These are phyloP conservation scores for Aphodius sticticus DNA, from an alignment of 2,888 invertebrate species.

Conservation along the genomic window DNA sequence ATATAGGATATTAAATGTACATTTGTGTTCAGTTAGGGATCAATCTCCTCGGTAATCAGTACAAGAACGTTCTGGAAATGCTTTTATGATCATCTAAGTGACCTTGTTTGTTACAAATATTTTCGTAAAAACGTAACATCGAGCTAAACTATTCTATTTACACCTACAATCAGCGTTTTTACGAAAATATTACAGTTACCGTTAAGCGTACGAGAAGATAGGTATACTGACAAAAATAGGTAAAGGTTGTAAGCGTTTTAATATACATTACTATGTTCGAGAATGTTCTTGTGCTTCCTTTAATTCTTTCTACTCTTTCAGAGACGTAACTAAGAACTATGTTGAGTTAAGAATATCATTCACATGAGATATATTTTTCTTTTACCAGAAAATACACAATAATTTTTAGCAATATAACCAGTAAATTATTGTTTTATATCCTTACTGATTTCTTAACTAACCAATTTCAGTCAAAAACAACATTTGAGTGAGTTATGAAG, in stretches of 20 bases:
- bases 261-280: conserved; percentile 5
- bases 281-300: conserved; percentile 10
- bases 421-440: too few relatives aligned
- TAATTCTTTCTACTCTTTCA: background rate
- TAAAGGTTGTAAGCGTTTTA: background rate
- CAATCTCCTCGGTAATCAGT: background rate
- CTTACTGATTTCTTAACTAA: background rate
- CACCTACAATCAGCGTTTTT: background rate
- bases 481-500: background rate
- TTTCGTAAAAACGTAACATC: conserved; percentile 7
- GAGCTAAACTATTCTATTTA: too few relatives aligned
- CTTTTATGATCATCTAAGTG: conserved; percentile 42
- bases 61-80: conserved; percentile 35
- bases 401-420: too few relatives aligned
- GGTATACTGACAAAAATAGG: background rate
- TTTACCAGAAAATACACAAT: too few relatives aligned
- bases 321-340: background rate
- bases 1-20: conserved; percentile 53
- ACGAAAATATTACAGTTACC: background rate
- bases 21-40: conserved; percentile 48
- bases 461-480: background rate
- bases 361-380: too few relatives aligned
- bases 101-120: conserved; percentile 32
- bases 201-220: background rate
- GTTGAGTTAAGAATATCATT: too few relatives aligned